Percentiles rank a stretch among this genome's conserved stretches.
These are phyloP conservation scores for Stratiomys singularior DNA, from an alignment of 2,888 invertebrate species.

Conservation along the genomic window DNA sequence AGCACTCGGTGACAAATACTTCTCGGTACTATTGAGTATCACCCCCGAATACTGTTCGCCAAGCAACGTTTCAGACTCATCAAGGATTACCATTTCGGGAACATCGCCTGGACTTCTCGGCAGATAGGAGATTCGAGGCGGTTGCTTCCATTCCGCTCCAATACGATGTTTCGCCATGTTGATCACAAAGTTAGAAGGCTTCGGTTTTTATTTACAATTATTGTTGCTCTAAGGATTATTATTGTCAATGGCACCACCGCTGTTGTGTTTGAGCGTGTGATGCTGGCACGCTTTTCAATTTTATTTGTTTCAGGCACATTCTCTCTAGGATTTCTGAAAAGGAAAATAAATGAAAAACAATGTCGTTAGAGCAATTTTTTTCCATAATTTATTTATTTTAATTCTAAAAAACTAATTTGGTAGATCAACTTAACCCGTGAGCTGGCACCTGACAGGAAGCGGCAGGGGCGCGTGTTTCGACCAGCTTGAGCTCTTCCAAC, in stretches of 20 bases:
- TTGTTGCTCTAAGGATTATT: neutral
- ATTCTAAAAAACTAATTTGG: too few relatives aligned
- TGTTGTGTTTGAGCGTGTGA: neutral
- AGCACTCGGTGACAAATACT: conserved; percentile 50
- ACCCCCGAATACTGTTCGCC: conserved; percentile 47
- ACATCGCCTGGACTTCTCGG: conserved; percentile 46
- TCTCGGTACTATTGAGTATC: conserved; percentile 45
- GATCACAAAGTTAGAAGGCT: neutral
- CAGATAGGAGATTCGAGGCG: conserved; percentile 51
- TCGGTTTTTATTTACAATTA: neutral
- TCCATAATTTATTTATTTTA: neutral
- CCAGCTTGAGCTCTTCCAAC: too few relatives aligned
- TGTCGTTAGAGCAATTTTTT: neutral
- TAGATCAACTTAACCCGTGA: too few relatives aligned
- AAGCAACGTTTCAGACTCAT: conserved; percentile 53
- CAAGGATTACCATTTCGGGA: conserved; percentile 51
- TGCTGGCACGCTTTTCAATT: conserved; percentile 7
- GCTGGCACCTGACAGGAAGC: too few relatives aligned
- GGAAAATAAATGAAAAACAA: neutral
- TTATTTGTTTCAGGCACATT: conserved; percentile 33
- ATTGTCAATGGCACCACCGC: neutral
- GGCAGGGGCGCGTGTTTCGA: too few relatives aligned
- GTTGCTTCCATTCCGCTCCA: conserved; percentile 52
- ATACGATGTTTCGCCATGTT: conserved; percentile 53
- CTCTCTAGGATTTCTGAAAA: conserved; percentile 37